Conservation (phyloP, 2,797 vertebrate genomes). For the Dicrostonyx torquatus region DNA sequence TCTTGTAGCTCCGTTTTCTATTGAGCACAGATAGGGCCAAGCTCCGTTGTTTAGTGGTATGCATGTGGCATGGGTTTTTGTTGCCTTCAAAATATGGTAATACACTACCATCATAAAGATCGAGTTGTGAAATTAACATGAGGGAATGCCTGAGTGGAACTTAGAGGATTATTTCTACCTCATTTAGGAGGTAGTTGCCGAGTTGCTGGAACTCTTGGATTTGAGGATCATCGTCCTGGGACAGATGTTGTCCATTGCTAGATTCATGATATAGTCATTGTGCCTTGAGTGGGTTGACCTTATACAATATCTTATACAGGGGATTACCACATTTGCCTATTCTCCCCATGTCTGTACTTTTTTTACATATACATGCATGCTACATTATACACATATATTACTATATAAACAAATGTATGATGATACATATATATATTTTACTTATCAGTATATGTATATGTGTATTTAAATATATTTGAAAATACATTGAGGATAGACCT, state of each 20-base stretch:
- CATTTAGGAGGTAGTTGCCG: conserved; percentile 32
- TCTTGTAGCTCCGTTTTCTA: not conserved
- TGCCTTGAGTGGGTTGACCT: not conserved
- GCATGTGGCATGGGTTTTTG: not conserved
- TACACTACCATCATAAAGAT: conserved; percentile 48
- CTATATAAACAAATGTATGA: not conserved
- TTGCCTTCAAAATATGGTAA: conserved; percentile 35
- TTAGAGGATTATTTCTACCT: conserved; percentile 60
- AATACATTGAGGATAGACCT: not conserved
- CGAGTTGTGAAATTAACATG: conserved; percentile 60
- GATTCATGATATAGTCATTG: not conserved
- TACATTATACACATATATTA: not conserved
- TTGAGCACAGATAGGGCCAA: not conserved
- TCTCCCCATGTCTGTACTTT: not conserved
- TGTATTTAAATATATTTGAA: not conserved
- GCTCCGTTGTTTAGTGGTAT: not conserved
- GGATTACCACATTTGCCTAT: not conserved
- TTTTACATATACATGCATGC: not conserved
- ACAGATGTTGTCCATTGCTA: conserved; percentile 21
- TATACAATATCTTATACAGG: not conserved
- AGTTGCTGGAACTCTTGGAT: not conserved
- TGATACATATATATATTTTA: not conserved
- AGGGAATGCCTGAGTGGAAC: conserved; percentile 7
- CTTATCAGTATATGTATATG: not conserved
- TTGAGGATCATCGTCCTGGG: conserved; percentile 56